Evolutionary conservation across 2,113 vertebrate genomes (phyloP).

Genomic region (Myxocyprinus asiaticus): DNA sequence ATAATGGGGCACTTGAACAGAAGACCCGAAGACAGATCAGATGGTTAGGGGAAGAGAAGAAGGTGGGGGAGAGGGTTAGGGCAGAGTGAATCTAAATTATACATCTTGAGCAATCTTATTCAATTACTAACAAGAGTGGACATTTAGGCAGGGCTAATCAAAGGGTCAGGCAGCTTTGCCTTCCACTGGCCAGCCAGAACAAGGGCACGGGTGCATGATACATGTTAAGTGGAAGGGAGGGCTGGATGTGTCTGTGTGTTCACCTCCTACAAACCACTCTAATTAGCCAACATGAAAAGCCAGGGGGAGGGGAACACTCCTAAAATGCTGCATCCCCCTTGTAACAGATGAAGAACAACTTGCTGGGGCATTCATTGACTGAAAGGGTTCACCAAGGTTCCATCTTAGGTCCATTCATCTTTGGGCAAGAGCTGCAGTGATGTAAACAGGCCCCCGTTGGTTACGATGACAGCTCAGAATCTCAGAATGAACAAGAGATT

Average conservation of each 20-base stretch:
- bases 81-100: conserved; percentile 81
- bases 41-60: conserved; percentile 30
- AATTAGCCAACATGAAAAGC: conserved; percentile 80
- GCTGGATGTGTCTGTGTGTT: conserved; percentile 78
- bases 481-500: conserved; percentile 34
- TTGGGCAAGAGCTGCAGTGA: conserved; percentile 56
- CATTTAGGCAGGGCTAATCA: conserved; percentile 86
- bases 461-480: conserved; percentile 30
- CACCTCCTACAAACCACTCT: conserved; percentile 77
- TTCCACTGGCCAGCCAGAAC: conserved; percentile 72
- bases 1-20: conserved; percentile 68
- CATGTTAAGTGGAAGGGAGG: conserved; percentile 60
- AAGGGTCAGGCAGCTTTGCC: conserved; percentile 86
- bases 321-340: conserved; percentile 62
- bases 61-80: conserved; percentile 25
- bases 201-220: conserved; percentile 59
- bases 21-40: conserved; percentile 69
- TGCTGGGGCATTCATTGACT: conserved; percentile 73
- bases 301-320: conserved; percentile 69
- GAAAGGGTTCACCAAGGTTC: conserved; percentile 50
- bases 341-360: conserved; percentile 84
- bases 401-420: conserved; percentile 66
- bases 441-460: conserved; percentile 40
- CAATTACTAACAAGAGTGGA: conserved; percentile 87
- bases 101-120: conserved; percentile 80